A percentile compares a stretch with the other conserved stretches of the same genome.
These are phyloP conservation scores for Lutjanus campechanus DNA, from an alignment of 2,797 vertebrate species.

Conservation along the genomic window DNA sequence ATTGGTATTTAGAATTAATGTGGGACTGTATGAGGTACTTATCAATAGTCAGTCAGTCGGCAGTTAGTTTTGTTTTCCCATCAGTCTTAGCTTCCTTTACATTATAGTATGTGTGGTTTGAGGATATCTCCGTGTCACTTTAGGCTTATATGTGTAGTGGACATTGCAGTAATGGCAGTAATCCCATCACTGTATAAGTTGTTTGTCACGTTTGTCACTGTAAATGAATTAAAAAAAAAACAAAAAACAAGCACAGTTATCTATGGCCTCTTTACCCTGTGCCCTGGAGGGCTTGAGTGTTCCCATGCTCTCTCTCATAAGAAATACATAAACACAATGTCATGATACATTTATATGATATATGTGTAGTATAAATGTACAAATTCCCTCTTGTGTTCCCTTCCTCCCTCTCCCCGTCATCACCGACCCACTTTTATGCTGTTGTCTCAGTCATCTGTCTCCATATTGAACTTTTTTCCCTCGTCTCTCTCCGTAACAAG, in stretches of 20 bases:
- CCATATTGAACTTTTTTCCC: conserved; percentile 13
- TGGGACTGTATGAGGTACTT: background rate
- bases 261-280: conserved; percentile 2
- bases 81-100: conserved; percentile 7
- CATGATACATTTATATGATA: conserved; percentile 15
- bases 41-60: no score
- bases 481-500: conserved; percentile 31
- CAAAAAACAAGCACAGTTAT: conserved; percentile 15
- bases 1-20: conserved; percentile 1
- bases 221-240: conserved; percentile 19
- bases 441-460: conserved; percentile 59
- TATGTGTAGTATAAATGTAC: conserved; percentile 26
- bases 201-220: conserved; percentile 37
- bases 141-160: conserved; percentile 21
- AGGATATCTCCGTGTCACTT: conserved; percentile 11
- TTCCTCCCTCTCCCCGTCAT: conserved; percentile 18
- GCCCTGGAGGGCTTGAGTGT: conserved; percentile 21
- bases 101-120: background rate
- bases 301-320: conserved; percentile 28
- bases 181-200: conserved; percentile 1
- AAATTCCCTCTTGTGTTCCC: conserved; percentile 7
- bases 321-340: conserved; percentile 15
- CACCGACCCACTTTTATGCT: conserved; percentile 56
- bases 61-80: background rate
- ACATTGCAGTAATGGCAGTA: conserved; percentile 41